Base-by-base conservation (phyloP, 2,888 invertebrate genomes). In the Cataglyphis rosenhaueri region DNA sequence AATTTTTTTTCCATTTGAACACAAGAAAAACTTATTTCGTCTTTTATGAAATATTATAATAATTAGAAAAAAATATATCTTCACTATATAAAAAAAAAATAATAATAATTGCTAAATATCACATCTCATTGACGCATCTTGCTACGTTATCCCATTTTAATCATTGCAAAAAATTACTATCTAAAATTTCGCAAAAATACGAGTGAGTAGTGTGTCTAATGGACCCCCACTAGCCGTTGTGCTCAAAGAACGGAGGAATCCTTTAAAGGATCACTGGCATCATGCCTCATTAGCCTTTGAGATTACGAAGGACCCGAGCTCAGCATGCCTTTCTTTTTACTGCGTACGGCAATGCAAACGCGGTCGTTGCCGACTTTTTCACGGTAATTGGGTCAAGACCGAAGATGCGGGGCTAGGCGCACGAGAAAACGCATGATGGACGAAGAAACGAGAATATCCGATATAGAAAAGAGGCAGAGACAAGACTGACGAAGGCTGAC, bases 221-320 rank as follows among this genome's bases (percentile, higher is more conserved):
- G 88, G 88, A 85, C 57, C 82, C 73, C 73, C 70, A 81, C 82
- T 59, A 88, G 70, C 78, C 81, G 82, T 90, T 87, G 85, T 87
- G 88, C 85, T 91, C 90, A 88, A 90, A 90, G 89, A 87, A 91
- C 87, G 88, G 84, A 87, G 88, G 88, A 91, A 90, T 89, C 89
- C 84, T 90, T 92, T 91, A 92, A 92, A 92, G 91, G 90, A 86
- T 87, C 85, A 84, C 83, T 76, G 83, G 85, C 78, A 85, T 87
- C 86, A 18, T 82, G 85, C 87, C 87, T 91, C 90, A 92, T 92
- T 92, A 92, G 89, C 92, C 92, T 92, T 91, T 85, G 76, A 87
- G 91, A 92, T 92, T 91, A 87, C 84, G 88, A 87, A 81, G 84
- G 85, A 84, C 68, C 68, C 82, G 55, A 15, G 55, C 66, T 18